These are phyloP conservation scores for Phrynocephalus guinanensis DNA, from an alignment of 2,797 vertebrate genomes.

Conservation along the genomic window DNA sequence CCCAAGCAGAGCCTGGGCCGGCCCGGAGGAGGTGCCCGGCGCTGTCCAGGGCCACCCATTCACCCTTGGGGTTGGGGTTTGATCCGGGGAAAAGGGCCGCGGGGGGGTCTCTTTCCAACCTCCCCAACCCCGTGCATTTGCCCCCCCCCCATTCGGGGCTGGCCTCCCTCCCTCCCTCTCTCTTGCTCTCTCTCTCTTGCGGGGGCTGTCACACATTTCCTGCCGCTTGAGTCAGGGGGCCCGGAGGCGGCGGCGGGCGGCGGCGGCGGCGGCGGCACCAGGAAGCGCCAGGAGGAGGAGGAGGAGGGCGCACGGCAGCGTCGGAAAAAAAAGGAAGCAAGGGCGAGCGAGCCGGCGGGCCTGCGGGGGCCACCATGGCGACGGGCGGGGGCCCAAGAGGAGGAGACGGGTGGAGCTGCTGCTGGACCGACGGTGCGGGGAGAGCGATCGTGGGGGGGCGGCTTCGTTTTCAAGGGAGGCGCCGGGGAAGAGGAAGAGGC, in stretches of 20 bases:
- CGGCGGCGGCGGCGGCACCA: constrained; percentile 6
- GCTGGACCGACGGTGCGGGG: constrained; percentile 27
- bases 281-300: constrained; percentile 13
- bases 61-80: too few relatives aligned
- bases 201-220: constrained; percentile 38
- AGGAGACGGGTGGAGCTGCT: constrained; percentile 25
- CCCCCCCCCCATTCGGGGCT: not conserved
- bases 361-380: constrained; percentile 12
- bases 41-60: too few relatives aligned
- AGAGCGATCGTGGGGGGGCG: too few relatives aligned
- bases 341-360: too few relatives aligned
- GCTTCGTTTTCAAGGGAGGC: not conserved
- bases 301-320: not conserved
- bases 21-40: too few relatives aligned
- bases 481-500: not conserved
- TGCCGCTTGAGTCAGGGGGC: constrained; percentile 41
- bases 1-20: too few relatives aligned
- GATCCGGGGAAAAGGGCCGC: not conserved
- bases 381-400: not conserved
- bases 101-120: too few relatives aligned
- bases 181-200: not conserved
- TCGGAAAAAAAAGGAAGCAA: not conserved
- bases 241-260: constrained; percentile 7
- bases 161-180: not conserved
- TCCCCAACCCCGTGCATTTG: too few relatives aligned